Conservation (phyloP, 2,888 invertebrate genomes). For the Sphinx pinastri region DNA sequence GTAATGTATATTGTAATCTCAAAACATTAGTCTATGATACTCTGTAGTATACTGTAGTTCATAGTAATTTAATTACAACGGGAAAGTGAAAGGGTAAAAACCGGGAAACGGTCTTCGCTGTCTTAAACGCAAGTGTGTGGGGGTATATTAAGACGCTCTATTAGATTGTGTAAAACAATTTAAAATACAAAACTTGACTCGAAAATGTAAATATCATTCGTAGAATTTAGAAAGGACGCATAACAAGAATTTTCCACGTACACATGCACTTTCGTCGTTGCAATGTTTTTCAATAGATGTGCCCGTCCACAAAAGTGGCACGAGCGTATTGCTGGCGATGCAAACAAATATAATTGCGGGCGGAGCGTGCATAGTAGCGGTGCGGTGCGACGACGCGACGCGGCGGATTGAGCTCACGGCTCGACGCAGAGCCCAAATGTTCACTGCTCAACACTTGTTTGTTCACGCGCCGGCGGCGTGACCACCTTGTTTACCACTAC, state of each 20-base stretch:
- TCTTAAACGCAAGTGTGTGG: background rate
- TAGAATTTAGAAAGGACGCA: background rate
- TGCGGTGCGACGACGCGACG: conserved; percentile 31
- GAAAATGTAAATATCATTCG: background rate
- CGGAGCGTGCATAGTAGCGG: conserved; percentile 31
- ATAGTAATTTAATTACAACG: conserved; percentile 4
- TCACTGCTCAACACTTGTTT: conserved; percentile 73
- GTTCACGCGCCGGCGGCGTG: conserved; percentile 78
- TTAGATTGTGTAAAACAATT: background rate
- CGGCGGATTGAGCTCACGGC: conserved; percentile 37
- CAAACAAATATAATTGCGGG: conserved; percentile 43
- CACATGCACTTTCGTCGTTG: conserved; percentile 65
- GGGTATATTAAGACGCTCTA: background rate
- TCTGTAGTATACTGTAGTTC: background rate
- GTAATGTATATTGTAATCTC: background rate
- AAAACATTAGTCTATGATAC: background rate
- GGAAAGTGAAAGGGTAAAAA: conserved; percentile 6
- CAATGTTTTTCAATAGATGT: conserved; percentile 46
- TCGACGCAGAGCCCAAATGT: conserved; percentile 28
- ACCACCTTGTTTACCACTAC: conserved; percentile 76
- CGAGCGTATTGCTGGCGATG: conserved; percentile 37
- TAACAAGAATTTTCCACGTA: conserved; percentile 31
- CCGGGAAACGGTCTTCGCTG: background rate
- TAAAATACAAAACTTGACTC: background rate
- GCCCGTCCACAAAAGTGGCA: conserved; percentile 39